Evolutionary conservation across 2,888 invertebrate genomes (phyloP).

Genomic region (Ormyrus rosae): DNA sequence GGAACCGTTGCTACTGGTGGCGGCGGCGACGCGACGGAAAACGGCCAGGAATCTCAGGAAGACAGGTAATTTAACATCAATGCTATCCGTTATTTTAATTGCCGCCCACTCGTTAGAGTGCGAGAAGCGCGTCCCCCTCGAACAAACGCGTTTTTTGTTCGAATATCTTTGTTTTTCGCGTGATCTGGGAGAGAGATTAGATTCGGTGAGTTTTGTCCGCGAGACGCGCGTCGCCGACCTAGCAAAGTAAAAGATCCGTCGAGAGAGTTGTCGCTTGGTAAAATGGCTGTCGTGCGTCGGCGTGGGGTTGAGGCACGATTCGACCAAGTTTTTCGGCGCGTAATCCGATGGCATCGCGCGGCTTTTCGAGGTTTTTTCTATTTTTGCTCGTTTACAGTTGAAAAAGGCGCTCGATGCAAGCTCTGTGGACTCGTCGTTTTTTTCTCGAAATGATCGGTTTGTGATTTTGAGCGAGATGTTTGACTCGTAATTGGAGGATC

Average conservation of each 20-base stretch:
- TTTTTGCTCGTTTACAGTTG: background rate
- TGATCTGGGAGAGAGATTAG: background rate
- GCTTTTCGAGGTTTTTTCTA: background rate
- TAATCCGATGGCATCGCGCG: slow-evolving; percentile 15
- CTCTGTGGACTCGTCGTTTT: background rate
- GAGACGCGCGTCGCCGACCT: background rate
- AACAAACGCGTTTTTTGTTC: too few species aligned
- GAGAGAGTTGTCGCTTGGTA: background rate
- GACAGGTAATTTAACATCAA: slow-evolving; percentile 71
- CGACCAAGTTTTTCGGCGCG: background rate
- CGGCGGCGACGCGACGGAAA: slow-evolving; percentile 83
- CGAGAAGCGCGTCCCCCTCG: too few species aligned
- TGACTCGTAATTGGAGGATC: too few species aligned
- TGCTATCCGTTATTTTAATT: too few species aligned
- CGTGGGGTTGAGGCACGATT: background rate
- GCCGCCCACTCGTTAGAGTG: too few species aligned
- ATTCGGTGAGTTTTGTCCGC: background rate
- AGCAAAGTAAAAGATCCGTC: slow-evolving; percentile 19
- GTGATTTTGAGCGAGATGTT: too few species aligned
- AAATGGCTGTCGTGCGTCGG: slow-evolving; percentile 42
- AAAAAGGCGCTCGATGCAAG: background rate
- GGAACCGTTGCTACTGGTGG: slow-evolving; percentile 83
- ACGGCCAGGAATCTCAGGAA: slow-evolving; percentile 78
- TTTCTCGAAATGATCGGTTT: background rate
- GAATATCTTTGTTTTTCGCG: slow-evolving; percentile 20